phyloP scores from a whole-genome alignment of 2,113 vertebrate genomes.

The Deroptyus accipitrinus region DNA sequence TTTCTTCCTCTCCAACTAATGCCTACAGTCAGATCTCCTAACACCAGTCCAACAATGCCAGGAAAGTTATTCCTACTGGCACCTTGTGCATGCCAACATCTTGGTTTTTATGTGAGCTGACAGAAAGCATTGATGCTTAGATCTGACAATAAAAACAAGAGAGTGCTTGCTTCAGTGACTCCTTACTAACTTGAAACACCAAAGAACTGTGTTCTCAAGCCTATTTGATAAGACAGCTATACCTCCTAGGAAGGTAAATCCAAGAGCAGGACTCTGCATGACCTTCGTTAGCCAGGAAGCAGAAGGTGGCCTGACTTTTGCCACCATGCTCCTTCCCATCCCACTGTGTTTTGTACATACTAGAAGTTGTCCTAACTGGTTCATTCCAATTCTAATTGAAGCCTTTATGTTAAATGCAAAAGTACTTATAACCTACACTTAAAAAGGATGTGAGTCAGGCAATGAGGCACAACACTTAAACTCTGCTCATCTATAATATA shows the following conservation, averaged over 20 bases:
- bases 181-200: background rate
- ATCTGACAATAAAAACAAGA: rapidly evolving
- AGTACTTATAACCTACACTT: slow-evolving; percentile 2
- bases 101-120: background rate
- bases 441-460: slow-evolving; percentile 16
- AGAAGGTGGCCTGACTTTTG: background rate
- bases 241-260: background rate
- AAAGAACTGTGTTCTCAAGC: background rate
- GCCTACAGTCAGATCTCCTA: background rate
- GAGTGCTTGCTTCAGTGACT: background rate
- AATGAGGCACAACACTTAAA: slow-evolving; percentile 32
- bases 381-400: background rate
- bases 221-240: background rate
- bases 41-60: background rate
- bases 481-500: slow-evolving; percentile 42
- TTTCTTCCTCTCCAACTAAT: background rate
- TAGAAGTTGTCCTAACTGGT: background rate
- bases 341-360: background rate
- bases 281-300: background rate
- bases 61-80: too few relatives aligned
- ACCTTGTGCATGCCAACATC: background rate
- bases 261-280: background rate
- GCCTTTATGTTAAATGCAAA: background rate
- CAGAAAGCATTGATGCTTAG: background rate
- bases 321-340: background rate